Conservation (phyloP, 2,113 vertebrate species). For the Cairina moschata region DNA sequence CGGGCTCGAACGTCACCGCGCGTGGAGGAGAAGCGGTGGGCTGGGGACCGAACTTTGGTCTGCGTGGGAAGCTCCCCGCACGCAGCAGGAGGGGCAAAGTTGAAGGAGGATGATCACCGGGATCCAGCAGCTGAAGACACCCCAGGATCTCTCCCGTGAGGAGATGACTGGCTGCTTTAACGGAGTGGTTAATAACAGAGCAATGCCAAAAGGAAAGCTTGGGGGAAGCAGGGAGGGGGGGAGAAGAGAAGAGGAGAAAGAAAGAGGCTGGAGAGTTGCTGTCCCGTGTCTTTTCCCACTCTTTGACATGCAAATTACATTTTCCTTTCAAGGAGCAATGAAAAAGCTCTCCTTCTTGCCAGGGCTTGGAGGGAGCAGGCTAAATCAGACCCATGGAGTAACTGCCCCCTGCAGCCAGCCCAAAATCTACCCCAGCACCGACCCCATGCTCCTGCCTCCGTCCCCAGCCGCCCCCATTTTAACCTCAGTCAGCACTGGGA, state of each 20-base stretch:
- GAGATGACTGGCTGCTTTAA: background rate
- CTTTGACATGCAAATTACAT: slow-evolving; percentile 28
- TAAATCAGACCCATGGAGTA: background rate
- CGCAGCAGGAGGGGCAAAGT: slow-evolving; percentile 34
- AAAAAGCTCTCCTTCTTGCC: background rate
- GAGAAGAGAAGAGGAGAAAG: background rate
- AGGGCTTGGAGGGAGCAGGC: background rate
- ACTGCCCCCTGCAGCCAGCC: background rate
- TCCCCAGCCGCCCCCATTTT: background rate
- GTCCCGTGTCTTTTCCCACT: background rate
- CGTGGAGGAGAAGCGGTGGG: slow-evolving; percentile 53
- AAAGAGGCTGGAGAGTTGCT: background rate
- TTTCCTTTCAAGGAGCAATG: background rate
- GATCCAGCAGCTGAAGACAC: background rate
- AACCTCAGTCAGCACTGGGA: background rate
- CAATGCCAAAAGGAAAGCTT: background rate
- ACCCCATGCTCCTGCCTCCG: background rate
- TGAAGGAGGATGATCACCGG: background rate
- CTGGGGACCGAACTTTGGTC: slow-evolving; percentile 49
- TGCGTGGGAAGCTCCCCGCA: slow-evolving; percentile 58
- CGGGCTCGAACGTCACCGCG: slow-evolving; percentile 32
- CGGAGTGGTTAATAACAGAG: rapidly evolving
- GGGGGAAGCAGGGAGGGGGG: background rate
- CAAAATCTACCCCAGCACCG: rapidly evolving
- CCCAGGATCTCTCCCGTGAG: background rate